Base-by-base conservation (phyloP, 2,888 invertebrate genomes). In the Sesamia inferens region DNA sequence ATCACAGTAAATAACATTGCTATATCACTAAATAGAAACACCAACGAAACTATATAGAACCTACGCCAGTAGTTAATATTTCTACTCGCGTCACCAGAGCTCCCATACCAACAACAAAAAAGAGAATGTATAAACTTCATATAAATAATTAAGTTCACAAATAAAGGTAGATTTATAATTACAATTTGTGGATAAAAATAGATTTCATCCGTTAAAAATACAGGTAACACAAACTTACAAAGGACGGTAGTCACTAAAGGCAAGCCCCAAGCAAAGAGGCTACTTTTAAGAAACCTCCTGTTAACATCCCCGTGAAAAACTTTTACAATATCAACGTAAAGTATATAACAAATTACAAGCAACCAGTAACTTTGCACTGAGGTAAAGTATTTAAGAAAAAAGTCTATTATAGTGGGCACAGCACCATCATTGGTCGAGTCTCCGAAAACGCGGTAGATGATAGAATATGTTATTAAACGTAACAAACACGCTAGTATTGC, bases 11-110 rank as follows among this genome's bases (percentile, higher is more conserved):
- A 58, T 2, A 39, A 61, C n/a, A 61, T n/a, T 8, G 0, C 5
- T n/a, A 39, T 5, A 57, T 77, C 39, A n/a, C 71, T 64, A 6
- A 76, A 44, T n/a, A 75, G 22, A 55, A 75, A 62, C 76, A 75
- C 76, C 19, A 62, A 57, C 3, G 68, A 42, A n/a, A 48, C 77
- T 57, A 63, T 51, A 19, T 76, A 70, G n/a, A 76, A 70, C 6
- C 78, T 47, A 54, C 64, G 58, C 47, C 70, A 70, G 64, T 54
- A 59, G 4, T 78, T 51, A 14, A 5, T 14, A 2, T 42, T 31
- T 13, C n/a, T 22, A 31, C n/a, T n/a, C 1, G 31, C 22, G 5
- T 0, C 44, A 44, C 11, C n/a, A 39, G 61, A 39, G 14, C 39
- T 61, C 14, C 42, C 31, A 48, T 10, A 42, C 13, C n/a, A 11